Conservation (phyloP, 2,113 vertebrate species). For the Struthio camelus region DNA sequence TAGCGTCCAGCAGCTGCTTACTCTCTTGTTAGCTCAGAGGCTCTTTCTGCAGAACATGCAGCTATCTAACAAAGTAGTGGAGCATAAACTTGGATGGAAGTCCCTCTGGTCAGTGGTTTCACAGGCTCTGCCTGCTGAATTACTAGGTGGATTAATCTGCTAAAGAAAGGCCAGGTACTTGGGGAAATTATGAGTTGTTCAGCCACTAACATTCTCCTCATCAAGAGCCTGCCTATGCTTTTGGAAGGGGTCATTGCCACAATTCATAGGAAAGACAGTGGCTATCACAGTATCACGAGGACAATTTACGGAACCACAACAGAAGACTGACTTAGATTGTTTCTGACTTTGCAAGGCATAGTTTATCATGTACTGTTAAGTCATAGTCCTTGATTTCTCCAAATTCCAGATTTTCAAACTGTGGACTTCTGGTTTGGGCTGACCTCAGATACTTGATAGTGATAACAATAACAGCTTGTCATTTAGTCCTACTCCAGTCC, state of each 20-base stretch:
- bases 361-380: background rate
- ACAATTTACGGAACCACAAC: background rate
- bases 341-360: background rate
- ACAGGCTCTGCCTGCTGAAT: fast-evolving
- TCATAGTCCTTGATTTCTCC: background rate
- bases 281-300: background rate
- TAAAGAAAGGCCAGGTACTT: background rate
- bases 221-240: background rate
- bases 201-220: background rate
- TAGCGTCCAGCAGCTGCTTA: background rate
- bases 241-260: background rate
- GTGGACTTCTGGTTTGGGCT: background rate
- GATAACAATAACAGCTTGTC: background rate
- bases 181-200: fast-evolving
- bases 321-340: background rate
- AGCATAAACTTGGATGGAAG: background rate
- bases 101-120: background rate
- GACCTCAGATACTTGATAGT: background rate
- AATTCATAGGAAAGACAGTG: background rate
- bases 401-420: background rate
- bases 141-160: background rate
- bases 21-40: background rate
- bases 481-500: background rate
- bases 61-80: background rate
- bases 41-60: background rate